phyloP scores from a whole-genome alignment of 2,113 vertebrate species.

The Gymnorhina tibicen region DNA sequence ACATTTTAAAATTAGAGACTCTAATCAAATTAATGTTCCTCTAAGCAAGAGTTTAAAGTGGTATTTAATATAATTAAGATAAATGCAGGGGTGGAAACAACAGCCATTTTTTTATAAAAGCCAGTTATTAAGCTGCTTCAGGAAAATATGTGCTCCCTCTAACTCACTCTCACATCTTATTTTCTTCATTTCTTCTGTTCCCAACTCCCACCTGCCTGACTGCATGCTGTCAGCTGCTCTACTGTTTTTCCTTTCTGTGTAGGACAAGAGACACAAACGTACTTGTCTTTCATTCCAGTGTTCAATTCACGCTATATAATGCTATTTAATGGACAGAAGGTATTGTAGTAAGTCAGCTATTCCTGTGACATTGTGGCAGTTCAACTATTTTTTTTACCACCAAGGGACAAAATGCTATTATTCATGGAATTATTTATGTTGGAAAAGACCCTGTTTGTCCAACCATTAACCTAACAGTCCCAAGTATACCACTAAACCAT shows the following conservation, averaged over 20 bases:
- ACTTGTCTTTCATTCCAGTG: background rate
- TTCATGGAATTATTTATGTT: background rate
- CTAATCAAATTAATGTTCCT: background rate
- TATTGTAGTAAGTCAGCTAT: background rate
- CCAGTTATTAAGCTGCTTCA: background rate
- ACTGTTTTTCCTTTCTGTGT: background rate
- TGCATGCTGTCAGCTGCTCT: background rate
- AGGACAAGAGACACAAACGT: background rate
- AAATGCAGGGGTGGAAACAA: background rate
- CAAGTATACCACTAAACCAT: background rate
- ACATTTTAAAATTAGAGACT: background rate
- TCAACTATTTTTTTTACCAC: background rate
- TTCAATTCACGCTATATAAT: background rate
- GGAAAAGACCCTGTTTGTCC: background rate
- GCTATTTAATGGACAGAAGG: background rate
- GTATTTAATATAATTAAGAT: background rate
- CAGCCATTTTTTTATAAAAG: background rate
- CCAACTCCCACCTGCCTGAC: background rate
- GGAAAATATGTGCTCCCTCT: background rate
- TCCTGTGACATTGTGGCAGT: background rate
- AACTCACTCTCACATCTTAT: background rate
- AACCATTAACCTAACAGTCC: fast-evolving
- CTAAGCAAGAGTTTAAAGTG: background rate
- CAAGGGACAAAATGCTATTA: background rate
- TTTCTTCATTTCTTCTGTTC: background rate